Conservation (phyloP, 2,113 vertebrate species). For the Callipepla squamata region DNA sequence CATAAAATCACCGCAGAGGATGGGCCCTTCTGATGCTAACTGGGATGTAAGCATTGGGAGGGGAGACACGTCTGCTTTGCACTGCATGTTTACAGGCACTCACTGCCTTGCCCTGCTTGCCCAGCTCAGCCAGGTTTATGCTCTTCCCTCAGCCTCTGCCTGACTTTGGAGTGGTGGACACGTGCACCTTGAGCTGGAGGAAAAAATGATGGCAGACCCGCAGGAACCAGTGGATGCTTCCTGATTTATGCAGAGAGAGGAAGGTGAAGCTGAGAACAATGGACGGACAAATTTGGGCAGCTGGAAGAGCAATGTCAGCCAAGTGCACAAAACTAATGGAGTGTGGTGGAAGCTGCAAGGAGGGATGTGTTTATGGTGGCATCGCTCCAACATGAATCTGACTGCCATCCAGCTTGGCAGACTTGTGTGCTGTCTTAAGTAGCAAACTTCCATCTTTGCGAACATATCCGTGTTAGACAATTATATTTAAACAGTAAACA, state of each 20-base stretch:
- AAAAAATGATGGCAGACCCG: background rate
- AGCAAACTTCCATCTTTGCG: conserved; percentile 33
- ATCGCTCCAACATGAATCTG: conserved; percentile 13
- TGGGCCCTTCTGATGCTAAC: conserved; percentile 14
- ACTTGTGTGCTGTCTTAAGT: background rate
- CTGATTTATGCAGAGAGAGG: background rate
- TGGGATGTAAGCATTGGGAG: background rate
- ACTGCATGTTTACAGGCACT: background rate
- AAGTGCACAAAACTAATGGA: background rate
- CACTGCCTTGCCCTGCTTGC: background rate
- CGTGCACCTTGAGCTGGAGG: background rate
- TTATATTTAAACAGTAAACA: background rate
- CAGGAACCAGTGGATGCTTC: background rate
- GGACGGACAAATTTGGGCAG: background rate
- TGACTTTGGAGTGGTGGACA: background rate
- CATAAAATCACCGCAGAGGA: background rate
- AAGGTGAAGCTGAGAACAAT: background rate
- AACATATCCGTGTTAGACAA: background rate
- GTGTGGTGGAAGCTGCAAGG: background rate
- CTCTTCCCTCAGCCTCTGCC: background rate
- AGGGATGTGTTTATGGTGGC: conserved; percentile 27
- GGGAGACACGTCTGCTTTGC: background rate
- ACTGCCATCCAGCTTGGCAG: conserved; percentile 27
- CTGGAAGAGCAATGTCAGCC: background rate
- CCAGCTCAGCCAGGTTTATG: background rate